These are phyloP conservation scores for Ctenopoma multispine DNA, from an alignment of 2,797 vertebrate species.

Conservation along the genomic window DNA sequence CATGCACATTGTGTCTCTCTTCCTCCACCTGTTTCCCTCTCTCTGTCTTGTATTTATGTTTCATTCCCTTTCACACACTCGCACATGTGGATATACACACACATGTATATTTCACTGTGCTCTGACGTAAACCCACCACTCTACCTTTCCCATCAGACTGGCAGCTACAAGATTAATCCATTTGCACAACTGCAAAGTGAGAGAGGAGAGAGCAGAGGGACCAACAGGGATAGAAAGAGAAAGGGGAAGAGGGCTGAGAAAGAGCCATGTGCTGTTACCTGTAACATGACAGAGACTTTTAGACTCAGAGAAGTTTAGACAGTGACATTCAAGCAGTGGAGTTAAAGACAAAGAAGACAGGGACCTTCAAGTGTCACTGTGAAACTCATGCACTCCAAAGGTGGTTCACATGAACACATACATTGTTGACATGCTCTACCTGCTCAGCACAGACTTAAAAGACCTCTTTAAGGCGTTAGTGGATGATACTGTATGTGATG, in stretches of 20 bases:
- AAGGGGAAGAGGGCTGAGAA: not conserved
- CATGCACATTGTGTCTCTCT: not conserved
- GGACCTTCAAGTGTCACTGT: not conserved
- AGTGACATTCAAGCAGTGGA: slow-evolving; percentile 9
- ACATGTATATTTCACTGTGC: slow-evolving; percentile 71
- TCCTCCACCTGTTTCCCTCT: slow-evolving; percentile 29
- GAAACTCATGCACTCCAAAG: slow-evolving; percentile 1
- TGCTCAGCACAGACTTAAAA: not conserved
- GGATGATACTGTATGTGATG: slow-evolving; percentile 48
- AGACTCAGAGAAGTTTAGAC: too few relatives aligned
- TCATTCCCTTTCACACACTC: slow-evolving; percentile 17
- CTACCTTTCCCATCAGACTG: slow-evolving; percentile 60
- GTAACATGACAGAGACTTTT: slow-evolving; percentile 27
- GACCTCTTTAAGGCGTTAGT: slow-evolving; percentile 37
- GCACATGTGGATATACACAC: slow-evolving; percentile 24
- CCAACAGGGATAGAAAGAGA: not conserved
- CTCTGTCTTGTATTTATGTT: slow-evolving; percentile 28
- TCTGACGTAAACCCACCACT: slow-evolving; percentile 56
- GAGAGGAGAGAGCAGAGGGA: slow-evolving; percentile 35
- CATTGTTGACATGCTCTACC: not conserved
- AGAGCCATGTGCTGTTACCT: slow-evolving; percentile 11
- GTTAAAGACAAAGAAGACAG: slow-evolving; percentile 12
- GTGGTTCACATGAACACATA: slow-evolving; percentile 6
- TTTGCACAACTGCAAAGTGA: slow-evolving; percentile 66
- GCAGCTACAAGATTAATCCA: slow-evolving; percentile 80